Percentiles rank a stretch among this genome's conserved stretches.
phyloP scores from a whole-genome alignment of 2,888 invertebrate species.

The Tanaodytes sp. region DNA sequence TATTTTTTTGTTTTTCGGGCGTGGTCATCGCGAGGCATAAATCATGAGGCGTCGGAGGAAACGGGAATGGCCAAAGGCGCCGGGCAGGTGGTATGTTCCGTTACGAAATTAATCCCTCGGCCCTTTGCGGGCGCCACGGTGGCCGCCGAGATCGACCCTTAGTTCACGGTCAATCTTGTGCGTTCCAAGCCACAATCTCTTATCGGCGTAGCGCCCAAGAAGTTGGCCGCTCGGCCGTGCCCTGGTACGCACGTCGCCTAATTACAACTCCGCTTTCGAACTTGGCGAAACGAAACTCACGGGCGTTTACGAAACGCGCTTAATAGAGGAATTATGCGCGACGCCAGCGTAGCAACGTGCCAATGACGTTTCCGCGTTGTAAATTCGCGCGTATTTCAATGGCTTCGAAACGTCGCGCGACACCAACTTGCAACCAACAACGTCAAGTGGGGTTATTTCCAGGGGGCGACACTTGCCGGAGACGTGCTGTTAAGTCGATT shows the following conservation, averaged over 20 bases:
- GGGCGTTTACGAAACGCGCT: constrained; percentile 28
- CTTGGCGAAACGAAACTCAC: constrained; percentile 14
- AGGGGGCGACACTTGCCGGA: constrained; percentile 32
- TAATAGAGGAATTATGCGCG: constrained; percentile 41
- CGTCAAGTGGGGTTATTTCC: constrained; percentile 40
- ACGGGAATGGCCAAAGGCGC: constrained; percentile 18
- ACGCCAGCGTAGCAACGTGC: constrained; percentile 32
- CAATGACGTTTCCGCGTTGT: constrained; percentile 37
- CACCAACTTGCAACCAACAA: constrained; percentile 22
- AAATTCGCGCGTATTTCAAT: constrained; percentile 34
- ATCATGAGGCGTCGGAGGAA: constrained; percentile 50
- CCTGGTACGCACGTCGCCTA: constrained; percentile 58
- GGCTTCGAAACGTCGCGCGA: constrained; percentile 32
- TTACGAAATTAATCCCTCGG: constrained; percentile 57
- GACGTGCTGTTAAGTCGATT: constrained; percentile 29
- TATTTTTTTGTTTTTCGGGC: constrained; percentile 56
- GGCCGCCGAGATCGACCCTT: constrained; percentile 35
- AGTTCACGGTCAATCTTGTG: constrained; percentile 39
- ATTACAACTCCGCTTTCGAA: constrained; percentile 50
- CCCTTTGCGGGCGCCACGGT: too few species aligned
- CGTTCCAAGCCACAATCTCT: constrained; percentile 50
- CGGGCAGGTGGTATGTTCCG: constrained; percentile 54
- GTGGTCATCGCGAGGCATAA: constrained; percentile 59
- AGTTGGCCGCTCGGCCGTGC: constrained; percentile 41
- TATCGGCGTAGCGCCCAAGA: constrained; percentile 37